Conservation (phyloP, 1,140 invertebrate species). For the Rhopalosiphum padi region DNA sequence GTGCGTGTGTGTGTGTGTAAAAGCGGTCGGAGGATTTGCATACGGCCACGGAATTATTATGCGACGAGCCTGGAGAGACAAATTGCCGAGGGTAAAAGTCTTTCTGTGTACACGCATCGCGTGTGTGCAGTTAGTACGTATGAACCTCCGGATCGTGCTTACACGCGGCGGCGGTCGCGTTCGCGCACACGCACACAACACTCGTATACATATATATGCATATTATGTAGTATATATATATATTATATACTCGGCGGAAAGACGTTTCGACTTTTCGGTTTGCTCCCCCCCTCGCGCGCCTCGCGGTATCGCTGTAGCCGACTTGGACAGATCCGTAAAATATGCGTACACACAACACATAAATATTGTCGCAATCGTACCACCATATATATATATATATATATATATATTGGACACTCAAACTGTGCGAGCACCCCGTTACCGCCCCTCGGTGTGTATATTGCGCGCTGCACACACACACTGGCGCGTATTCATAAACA, state of each 20-base stretch:
- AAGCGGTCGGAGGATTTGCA: background rate
- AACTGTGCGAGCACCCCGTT: background rate
- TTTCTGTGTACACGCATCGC: background rate
- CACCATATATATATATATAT: background rate
- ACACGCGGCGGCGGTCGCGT: background rate
- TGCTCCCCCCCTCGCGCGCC: background rate
- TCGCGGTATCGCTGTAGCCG: background rate
- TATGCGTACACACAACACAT: background rate
- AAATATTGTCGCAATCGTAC: constrained; percentile 25
- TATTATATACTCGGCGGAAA: background rate
- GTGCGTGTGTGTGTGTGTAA: background rate
- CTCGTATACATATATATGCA: background rate
- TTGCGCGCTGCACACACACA: background rate
- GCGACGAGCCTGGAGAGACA: background rate
- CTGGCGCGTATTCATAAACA: background rate
- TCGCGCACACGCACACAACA: background rate
- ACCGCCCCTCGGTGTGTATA: background rate
- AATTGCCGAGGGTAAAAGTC: constrained; percentile 8
- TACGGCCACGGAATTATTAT: constrained; percentile 7
- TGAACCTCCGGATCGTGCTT: background rate
- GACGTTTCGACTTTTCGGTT: constrained; percentile 18
- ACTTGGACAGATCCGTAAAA: constrained; percentile 3
- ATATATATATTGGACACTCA: background rate
- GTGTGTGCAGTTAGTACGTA: background rate
- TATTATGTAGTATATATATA: background rate